Conservation (phyloP, 2,888 invertebrate genomes). For the Herminia tarsipennalis region DNA sequence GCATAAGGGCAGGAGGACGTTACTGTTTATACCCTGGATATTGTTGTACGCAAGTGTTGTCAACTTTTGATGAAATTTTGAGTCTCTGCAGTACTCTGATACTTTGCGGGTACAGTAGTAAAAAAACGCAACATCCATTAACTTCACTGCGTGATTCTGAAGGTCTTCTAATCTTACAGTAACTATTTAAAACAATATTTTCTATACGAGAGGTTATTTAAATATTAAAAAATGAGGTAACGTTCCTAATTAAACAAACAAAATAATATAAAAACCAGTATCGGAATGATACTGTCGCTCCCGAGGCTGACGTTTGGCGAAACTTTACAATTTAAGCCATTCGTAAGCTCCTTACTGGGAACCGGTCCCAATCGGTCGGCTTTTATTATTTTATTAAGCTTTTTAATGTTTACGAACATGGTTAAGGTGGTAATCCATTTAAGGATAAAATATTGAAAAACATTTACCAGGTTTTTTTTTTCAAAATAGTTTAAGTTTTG, state of each 20-base stretch:
- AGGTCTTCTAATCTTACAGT: no score
- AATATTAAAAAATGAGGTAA: neutral
- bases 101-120: no score
- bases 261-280: slow-evolving; percentile 20
- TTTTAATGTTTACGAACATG: slow-evolving; percentile 51
- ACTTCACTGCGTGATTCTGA: no score
- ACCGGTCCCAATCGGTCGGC: slow-evolving; percentile 51
- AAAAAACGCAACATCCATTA: no score
- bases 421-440: slow-evolving; percentile 6
- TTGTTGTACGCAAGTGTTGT: no score
- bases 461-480: neutral
- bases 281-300: slow-evolving; percentile 23
- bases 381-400: slow-evolving; percentile 66
- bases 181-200: no score
- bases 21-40: no score
- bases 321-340: slow-evolving; percentile 58
- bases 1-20: no score
- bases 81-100: no score
- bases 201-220: neutral
- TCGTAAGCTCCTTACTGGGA: slow-evolving; percentile 58
- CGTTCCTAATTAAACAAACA: slow-evolving; percentile 21
- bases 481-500: no score
- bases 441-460: slow-evolving; percentile 5
- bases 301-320: slow-evolving; percentile 36
- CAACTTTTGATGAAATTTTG: no score